phyloP scores from a whole-genome alignment of 2,797 vertebrate genomes.

The Myotis findleyi region DNA sequence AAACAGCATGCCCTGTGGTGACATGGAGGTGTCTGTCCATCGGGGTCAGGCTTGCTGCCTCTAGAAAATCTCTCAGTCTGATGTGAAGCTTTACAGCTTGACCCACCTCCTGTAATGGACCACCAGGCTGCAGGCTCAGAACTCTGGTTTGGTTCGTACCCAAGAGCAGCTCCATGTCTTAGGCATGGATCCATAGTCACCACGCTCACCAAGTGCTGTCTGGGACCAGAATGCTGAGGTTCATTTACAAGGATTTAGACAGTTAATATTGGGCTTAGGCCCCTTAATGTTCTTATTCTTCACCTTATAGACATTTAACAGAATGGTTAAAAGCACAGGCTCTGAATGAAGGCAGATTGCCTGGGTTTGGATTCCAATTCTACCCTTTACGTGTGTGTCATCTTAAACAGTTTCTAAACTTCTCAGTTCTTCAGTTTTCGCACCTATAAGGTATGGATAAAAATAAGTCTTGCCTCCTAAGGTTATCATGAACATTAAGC shows the following conservation, averaged over 20 bases:
- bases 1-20: background rate
- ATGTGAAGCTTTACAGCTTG: background rate
- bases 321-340: background rate
- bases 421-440: conserved; percentile 16
- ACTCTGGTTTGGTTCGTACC: background rate
- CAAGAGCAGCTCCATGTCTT: background rate
- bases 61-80: background rate
- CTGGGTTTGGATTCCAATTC: background rate
- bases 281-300: background rate
- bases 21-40: background rate
- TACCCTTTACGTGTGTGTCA: background rate
- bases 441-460: background rate
- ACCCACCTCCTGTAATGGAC: background rate
- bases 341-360: background rate
- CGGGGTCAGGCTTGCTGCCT: background rate
- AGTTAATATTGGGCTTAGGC: background rate
- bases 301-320: background rate
- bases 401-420: background rate
- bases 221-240: background rate
- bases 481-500: background rate
- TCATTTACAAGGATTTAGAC: background rate
- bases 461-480: background rate
- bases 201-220: background rate
- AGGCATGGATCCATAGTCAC: background rate
- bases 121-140: background rate